Percentiles rank a stretch among this genome's conserved stretches.
phyloP scores from a whole-genome alignment of 1,140 invertebrate genomes.

The Sinonovacula constricta region DNA sequence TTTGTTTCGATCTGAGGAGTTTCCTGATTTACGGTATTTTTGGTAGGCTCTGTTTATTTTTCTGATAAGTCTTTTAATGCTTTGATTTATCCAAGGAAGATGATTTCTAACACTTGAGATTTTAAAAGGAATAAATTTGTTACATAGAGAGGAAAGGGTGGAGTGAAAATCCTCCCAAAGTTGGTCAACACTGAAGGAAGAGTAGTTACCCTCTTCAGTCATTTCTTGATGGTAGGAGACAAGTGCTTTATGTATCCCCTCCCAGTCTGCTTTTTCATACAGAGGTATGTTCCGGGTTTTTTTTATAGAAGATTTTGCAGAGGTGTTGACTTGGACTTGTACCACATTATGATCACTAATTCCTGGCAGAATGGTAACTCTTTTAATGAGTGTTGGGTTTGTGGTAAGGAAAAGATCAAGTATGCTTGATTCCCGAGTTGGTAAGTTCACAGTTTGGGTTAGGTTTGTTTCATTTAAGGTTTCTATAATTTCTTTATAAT shows the following conservation, averaged over 20 bases:
- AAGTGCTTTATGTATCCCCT: no score
- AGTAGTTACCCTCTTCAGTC: neutral
- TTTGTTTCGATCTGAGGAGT: no score
- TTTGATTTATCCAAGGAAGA: constrained; percentile 24
- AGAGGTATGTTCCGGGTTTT: constrained; percentile 12
- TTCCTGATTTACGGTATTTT: no score
- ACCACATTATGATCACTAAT: constrained; percentile 21
- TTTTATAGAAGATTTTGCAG: constrained; percentile 7
- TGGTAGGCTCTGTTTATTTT: neutral
- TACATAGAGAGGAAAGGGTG: neutral
- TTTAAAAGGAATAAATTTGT: constrained; percentile 24
- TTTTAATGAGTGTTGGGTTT: constrained; percentile 9
- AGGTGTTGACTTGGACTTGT: constrained; percentile 15
- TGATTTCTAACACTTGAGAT: neutral
- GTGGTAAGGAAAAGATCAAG: constrained; percentile 23
- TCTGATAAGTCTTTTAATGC: constrained; percentile 15
- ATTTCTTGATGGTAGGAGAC: constrained; percentile 18
- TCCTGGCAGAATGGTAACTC: constrained; percentile 18
- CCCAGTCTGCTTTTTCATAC: no score
- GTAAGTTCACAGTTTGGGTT: constrained; percentile 16
- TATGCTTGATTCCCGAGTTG: constrained; percentile 8
- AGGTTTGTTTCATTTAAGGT: constrained; percentile 12
- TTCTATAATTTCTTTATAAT: constrained; percentile 8
- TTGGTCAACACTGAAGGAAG: neutral
- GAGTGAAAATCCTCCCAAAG: constrained; percentile 12